These are phyloP conservation scores for Mystacornis crossleyi DNA, from an alignment of 2,113 vertebrate species.

Conservation along the genomic window DNA sequence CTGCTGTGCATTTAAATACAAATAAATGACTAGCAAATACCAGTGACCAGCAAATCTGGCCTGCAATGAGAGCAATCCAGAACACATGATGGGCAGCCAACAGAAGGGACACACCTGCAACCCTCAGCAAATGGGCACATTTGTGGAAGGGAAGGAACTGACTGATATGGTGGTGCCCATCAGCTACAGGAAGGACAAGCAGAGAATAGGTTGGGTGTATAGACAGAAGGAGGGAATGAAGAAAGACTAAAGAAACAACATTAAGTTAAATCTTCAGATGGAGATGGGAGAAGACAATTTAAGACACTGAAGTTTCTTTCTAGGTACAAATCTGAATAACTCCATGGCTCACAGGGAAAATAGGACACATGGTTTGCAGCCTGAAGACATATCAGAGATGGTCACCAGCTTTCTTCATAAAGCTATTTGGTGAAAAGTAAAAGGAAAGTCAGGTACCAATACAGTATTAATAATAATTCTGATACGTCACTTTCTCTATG, in stretches of 20 bases:
- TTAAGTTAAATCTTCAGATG: background rate
- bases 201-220: background rate
- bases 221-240: background rate
- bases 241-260: background rate
- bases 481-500: background rate
- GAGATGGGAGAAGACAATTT: background rate
- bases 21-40: background rate
- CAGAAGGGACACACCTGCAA: background rate
- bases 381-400: background rate
- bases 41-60: background rate
- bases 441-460: background rate
- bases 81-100: background rate
- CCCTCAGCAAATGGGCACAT: background rate
- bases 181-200: background rate
- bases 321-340: background rate
- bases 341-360: background rate
- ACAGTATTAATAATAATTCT: background rate
- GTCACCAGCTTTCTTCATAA: background rate
- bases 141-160: background rate
- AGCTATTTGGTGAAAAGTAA: background rate
- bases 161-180: background rate
- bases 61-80: background rate
- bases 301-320: background rate
- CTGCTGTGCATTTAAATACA: background rate
- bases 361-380: background rate